Evolutionary conservation across 2,113 vertebrate species (phyloP).

Genomic region (Puffinus mauretanicus): DNA sequence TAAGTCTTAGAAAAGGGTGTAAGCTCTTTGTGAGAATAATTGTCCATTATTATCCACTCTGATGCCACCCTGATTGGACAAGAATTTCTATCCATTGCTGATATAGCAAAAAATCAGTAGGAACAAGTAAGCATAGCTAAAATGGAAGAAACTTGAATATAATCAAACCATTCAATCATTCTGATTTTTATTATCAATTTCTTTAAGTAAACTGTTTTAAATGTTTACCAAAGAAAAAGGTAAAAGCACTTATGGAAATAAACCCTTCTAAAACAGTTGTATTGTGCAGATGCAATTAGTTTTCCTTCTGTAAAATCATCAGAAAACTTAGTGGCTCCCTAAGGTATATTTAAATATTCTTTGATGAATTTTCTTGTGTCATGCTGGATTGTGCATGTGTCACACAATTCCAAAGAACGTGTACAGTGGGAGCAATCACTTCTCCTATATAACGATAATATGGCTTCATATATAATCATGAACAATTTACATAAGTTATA

Average conservation of each 20-base stretch:
- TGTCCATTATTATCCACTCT: not conserved
- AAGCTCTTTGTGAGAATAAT: not conserved
- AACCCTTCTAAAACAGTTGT: not conserved
- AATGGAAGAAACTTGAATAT: not conserved
- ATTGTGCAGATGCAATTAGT: constrained; percentile 67
- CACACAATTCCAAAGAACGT: constrained; percentile 38
- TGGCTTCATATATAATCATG: not conserved
- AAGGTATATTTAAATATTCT: constrained; percentile 55
- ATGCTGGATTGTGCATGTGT: constrained; percentile 45
- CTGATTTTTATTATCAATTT: not conserved
- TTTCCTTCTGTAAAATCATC: constrained; percentile 61
- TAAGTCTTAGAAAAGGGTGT: not conserved
- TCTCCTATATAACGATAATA: constrained; percentile 9
- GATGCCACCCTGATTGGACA: not conserved
- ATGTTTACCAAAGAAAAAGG: not conserved
- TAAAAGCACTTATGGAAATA: not conserved
- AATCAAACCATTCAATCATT: not conserved
- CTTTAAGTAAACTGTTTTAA: not conserved
- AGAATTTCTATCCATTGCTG: not conserved
- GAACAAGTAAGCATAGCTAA: not conserved
- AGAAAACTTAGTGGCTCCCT: constrained; percentile 52
- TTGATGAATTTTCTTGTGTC: constrained; percentile 68
- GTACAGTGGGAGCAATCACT: constrained; percentile 56
- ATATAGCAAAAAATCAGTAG: not conserved
- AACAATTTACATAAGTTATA: not conserved